A percentile compares a stretch with the other conserved stretches of the same genome.
phyloP scores from a whole-genome alignment of 2,797 vertebrate genomes.

The Urosaurus nigricauda region DNA sequence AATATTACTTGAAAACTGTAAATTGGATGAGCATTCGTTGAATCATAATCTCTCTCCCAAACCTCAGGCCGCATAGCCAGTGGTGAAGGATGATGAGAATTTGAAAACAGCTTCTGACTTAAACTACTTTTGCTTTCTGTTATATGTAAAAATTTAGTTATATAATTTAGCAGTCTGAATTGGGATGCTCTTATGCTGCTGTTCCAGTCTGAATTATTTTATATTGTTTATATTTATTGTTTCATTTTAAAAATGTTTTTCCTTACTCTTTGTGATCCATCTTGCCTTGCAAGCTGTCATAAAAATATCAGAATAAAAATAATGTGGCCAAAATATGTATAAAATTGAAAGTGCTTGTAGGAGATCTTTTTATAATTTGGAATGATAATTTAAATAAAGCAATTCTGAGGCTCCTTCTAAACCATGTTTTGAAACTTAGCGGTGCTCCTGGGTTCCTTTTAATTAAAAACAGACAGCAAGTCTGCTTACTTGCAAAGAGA shows the following conservation, averaged over 20 bases:
- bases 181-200: background rate
- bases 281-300: background rate
- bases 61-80: background rate
- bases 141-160: background rate
- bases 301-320: background rate
- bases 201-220: background rate
- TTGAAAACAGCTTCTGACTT: background rate
- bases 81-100: background rate
- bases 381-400: background rate
- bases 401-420: background rate
- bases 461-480: background rate
- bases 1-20: background rate
- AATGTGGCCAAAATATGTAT: constrained; percentile 29
- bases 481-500: background rate
- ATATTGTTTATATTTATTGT: background rate
- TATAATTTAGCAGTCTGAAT: background rate
- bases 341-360: background rate
- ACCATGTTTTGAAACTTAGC: background rate
- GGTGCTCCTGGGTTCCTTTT: background rate
- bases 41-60: background rate
- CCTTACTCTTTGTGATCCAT: background rate
- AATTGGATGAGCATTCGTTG: background rate
- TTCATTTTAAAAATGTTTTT: background rate
- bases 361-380: constrained; percentile 6
- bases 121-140: background rate